These are phyloP conservation scores for Myopa testacea DNA, from an alignment of 2,888 invertebrate genomes.

Conservation along the genomic window DNA sequence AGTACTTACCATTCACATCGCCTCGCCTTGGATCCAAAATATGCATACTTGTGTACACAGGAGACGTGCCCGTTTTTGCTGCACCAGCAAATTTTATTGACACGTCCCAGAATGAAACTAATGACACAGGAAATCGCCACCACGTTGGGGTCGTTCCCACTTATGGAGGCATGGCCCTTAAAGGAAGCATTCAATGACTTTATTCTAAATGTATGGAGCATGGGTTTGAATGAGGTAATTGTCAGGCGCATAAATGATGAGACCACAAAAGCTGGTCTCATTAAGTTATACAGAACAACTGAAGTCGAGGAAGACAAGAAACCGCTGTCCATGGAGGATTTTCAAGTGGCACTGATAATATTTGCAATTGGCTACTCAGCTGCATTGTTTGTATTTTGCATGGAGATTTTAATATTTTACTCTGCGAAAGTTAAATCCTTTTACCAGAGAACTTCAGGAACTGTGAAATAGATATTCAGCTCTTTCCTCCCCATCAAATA, in stretches of 20 bases:
- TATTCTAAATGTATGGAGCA: slow-evolving; percentile 29
- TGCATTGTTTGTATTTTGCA: neutral
- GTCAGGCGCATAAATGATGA: too few relatives aligned
- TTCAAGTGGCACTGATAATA: slow-evolving; percentile 36
- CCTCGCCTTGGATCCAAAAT: slow-evolving; percentile 40
- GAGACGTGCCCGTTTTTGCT: slow-evolving; percentile 48
- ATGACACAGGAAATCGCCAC: slow-evolving; percentile 40
- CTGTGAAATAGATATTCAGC: neutral
- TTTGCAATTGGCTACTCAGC: slow-evolving; percentile 14
- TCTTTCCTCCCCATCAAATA: too few relatives aligned
- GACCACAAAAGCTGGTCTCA: neutral
- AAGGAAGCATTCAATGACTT: slow-evolving; percentile 43
- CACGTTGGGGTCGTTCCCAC: slow-evolving; percentile 46
- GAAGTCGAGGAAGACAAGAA: slow-evolving; percentile 18
- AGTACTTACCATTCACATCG: slow-evolving; percentile 31
- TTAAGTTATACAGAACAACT: slow-evolving; percentile 31
- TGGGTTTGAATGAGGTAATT: slow-evolving; percentile 39
- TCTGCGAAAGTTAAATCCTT: neutral
- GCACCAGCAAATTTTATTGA: slow-evolving; percentile 51
- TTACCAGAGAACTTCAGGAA: neutral
- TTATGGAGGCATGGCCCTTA: slow-evolving; percentile 47
- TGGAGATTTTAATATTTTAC: slow-evolving; percentile 18
- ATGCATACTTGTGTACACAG: slow-evolving; percentile 41
- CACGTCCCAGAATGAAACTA: slow-evolving; percentile 42
- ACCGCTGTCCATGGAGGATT: slow-evolving; percentile 39